phyloP scores from a whole-genome alignment of 2,888 invertebrate species.

The Oegoconia quadripuncta region DNA sequence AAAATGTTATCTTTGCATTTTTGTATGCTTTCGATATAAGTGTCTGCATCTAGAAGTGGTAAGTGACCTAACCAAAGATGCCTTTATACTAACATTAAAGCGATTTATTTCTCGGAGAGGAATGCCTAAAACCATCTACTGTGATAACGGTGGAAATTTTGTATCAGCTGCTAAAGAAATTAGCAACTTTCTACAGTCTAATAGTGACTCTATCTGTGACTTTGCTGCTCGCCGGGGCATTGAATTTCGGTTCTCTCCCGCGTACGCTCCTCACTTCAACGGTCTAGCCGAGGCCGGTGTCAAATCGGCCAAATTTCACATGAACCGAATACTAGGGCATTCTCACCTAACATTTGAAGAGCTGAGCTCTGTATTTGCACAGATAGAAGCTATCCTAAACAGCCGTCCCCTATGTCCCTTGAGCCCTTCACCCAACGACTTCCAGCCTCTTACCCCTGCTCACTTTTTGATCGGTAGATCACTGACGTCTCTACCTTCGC shows the following conservation, averaged over 20 bases:
- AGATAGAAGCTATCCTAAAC: constrained; percentile 6
- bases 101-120: constrained; percentile 10
- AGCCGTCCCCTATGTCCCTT: background rate
- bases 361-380: background rate
- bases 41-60: constrained; percentile 3
- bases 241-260: constrained; percentile 6
- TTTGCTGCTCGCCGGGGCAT: constrained; percentile 8
- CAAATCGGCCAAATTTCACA: constrained; percentile 4
- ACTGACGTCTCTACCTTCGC: constrained; percentile 4
- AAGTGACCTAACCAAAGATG: constrained; percentile 1
- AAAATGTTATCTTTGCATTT: constrained; percentile 11
- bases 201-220: background rate
- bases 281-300: constrained; percentile 4
- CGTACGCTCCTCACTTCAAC: constrained; percentile 6
- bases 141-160: constrained; percentile 14
- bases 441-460: constrained; percentile 5
- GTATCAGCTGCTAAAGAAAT: constrained; percentile 6
- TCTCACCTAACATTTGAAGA: constrained; percentile 7
- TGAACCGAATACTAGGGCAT: constrained; percentile 8
- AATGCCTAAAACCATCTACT: constrained; percentile 11
- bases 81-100: constrained; percentile 1
- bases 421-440: constrained; percentile 2
- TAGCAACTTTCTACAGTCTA: constrained; percentile 4
- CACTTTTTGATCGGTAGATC: too few relatives aligned
- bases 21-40: constrained; percentile 11